Conservation (phyloP, 2,888 invertebrate species). For the Acholoe squamosa region DNA sequence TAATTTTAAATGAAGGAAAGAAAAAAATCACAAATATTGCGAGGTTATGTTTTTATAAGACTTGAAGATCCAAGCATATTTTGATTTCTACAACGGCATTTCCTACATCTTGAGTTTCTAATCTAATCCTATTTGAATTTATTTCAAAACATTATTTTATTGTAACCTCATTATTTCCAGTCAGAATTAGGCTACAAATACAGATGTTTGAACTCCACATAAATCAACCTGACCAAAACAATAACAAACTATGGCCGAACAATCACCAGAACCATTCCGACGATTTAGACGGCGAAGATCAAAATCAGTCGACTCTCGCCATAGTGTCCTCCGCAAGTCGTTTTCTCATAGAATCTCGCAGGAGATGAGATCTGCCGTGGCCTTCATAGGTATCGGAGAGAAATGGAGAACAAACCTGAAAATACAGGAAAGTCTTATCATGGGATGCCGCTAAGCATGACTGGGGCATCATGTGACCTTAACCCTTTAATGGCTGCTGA, state of each 20-base stretch:
- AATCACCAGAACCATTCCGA: background rate
- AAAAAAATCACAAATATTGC: too few relatives aligned
- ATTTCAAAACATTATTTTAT: background rate
- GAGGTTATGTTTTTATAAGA: background rate
- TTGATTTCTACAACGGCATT: background rate
- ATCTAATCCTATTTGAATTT: background rate
- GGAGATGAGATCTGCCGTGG: slow-evolving; percentile 35
- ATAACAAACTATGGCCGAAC: background rate
- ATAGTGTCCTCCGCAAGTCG: slow-evolving; percentile 12
- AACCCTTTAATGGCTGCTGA: too few relatives aligned
- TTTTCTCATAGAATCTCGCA: slow-evolving; percentile 42
- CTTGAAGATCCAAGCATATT: background rate
- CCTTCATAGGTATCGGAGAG: slow-evolving; percentile 9
- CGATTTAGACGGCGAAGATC: background rate
- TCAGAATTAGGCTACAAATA: background rate
- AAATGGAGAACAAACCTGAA: background rate
- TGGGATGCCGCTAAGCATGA: background rate
- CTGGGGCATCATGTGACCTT: too few relatives aligned
- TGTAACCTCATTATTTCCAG: background rate
- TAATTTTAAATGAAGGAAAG: too few relatives aligned
- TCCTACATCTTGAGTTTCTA: background rate
- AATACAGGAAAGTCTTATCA: slow-evolving; percentile 28
- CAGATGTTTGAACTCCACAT: background rate
- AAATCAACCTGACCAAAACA: background rate
- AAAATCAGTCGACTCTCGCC: background rate